Evolutionary conservation across 2,113 vertebrate species (phyloP), one percentile per base, ranked within the genome.

Genomic region (Bostrychus sinensis): DNA sequence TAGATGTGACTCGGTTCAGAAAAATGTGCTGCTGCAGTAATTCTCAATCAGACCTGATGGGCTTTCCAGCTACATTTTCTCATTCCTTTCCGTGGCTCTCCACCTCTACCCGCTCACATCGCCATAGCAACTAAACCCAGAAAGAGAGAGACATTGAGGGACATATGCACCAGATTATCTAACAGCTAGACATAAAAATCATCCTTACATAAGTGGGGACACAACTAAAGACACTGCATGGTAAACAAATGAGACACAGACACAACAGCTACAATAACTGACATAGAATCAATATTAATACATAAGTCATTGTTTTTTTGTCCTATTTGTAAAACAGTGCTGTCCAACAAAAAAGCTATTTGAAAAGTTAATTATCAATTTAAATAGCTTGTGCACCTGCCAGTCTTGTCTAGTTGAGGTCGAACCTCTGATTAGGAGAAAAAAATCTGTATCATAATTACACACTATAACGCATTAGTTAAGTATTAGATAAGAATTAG

Each of bases 81-180:
- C 62, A 77, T 85, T 88, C 83, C 74, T 85, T 87, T 81, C 82
- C 80, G 74, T 81, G 41, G 78, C 80, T 85, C 80, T 77, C 42
- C 55, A 70, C 62, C 78, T 85, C 80, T 81, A 83, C 70, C 57
- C 63, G 54, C 72, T 77, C 76, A 57, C 48, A 88, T 92, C 71
- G 48, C 88, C 89, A 92, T 93, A 82, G 91, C 89, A 92, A 93
- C 91, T 57, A 82, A 90, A 84, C 82, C 85, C 88, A 80, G 64
- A 80, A 76, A 80, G 84, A 83, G 71, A 62, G 71, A 62, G 56
- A 50, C 54, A 79, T 59, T 72, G 64, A 91, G 83, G 82, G 80
- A 91, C 84, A 75, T 70, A 63, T 51, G n/a, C 72, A 86, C 78
- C 89, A 88, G 77, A 89, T 85, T 83, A 86, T 64, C 84, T 64